A percentile compares a stretch with the other conserved stretches of the same genome.
phyloP scores from a whole-genome alignment of 2,797 vertebrate genomes.

The Neopelma chrysocephalum region DNA sequence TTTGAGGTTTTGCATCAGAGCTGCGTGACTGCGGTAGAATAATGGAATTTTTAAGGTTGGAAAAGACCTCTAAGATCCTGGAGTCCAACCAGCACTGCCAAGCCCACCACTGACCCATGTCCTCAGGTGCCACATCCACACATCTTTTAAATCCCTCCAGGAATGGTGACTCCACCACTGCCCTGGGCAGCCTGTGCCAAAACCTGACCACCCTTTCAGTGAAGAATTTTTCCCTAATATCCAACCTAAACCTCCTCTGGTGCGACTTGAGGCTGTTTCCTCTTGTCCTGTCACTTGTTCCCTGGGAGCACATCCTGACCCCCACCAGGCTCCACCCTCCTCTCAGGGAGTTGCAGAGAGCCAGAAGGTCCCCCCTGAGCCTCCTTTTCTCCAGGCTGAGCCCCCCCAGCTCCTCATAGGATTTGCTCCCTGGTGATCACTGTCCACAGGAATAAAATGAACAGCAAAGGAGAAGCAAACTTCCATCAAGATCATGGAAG shows the following conservation, averaged over 20 bases:
- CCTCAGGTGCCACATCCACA: not conserved
- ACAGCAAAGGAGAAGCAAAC: not conserved
- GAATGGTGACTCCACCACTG: not conserved
- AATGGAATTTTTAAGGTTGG: not conserved
- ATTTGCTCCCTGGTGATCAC: not conserved
- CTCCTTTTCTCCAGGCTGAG: not conserved
- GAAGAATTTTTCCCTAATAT: not conserved
- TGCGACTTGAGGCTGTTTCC: rapidly evolving
- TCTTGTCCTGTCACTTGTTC: not conserved
- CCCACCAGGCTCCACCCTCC: rapidly evolving
- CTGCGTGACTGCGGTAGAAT: rapidly evolving
- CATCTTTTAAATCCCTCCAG: rapidly evolving
- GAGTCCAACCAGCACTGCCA: not conserved
- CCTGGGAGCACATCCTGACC: rapidly evolving
- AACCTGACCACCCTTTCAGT: not conserved
- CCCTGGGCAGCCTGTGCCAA: not conserved
- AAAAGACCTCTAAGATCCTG: rapidly evolving
- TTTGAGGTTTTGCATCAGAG: not conserved
- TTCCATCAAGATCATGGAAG: not conserved
- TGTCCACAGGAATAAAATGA: not conserved
- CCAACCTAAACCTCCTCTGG: not conserved
- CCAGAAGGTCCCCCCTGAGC: not conserved
- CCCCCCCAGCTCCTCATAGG: not conserved
- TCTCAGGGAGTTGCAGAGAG: not conserved
- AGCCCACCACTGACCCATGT: rapidly evolving